Conservation (phyloP, 1,140 invertebrate species). For the Calosoma granatense region DNA sequence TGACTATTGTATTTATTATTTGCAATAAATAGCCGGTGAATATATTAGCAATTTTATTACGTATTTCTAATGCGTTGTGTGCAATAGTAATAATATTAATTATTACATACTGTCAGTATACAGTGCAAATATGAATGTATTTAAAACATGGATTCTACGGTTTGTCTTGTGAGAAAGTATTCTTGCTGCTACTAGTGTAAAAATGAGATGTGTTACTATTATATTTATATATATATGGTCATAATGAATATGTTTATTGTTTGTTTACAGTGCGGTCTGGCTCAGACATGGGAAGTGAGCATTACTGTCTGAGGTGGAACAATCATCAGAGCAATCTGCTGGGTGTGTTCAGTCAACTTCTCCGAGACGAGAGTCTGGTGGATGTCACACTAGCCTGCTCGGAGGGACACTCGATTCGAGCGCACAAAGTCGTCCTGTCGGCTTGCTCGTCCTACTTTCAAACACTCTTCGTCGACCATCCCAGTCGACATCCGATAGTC, state of each 20-base stretch:
- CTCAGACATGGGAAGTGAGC: constrained; percentile 89
- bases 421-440: constrained; percentile 86
- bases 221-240: not conserved
- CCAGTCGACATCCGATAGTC: constrained; percentile 84
- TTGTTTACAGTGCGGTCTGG: constrained; percentile 72
- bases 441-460: constrained; percentile 93
- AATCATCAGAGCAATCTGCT: constrained; percentile 93
- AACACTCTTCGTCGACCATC: constrained; percentile 78
- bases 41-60: too few species aligned
- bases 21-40: too few species aligned
- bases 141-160: too few species aligned
- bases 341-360: constrained; percentile 88
- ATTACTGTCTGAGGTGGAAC: constrained; percentile 92
- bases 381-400: constrained; percentile 91
- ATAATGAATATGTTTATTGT: not conserved
- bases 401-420: constrained; percentile 85
- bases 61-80: too few species aligned
- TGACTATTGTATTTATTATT: too few species aligned
- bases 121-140: too few species aligned
- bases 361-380: constrained; percentile 87
- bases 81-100: too few species aligned
- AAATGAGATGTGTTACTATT: not conserved
- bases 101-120: too few species aligned
- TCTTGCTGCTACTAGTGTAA: not conserved
- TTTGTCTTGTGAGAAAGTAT: too few species aligned